Evolutionary conservation across 92 coral and sea anemone genomes (phyloP), one percentile per base, ranked within the genome.

Genomic region (Epizoanthus ramosus): DNA sequence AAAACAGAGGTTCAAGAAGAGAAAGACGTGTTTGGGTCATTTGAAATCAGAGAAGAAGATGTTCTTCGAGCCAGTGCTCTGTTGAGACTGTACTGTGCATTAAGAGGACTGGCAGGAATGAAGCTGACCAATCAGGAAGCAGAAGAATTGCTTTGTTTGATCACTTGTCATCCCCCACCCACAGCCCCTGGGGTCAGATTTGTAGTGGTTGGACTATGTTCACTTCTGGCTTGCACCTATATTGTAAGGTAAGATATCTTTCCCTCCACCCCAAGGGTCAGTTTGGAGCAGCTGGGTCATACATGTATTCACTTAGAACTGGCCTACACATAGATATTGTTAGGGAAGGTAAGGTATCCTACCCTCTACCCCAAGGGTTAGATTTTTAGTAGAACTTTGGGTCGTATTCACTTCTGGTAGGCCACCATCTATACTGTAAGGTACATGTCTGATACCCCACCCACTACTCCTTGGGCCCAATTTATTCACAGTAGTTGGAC

Each of bases 121-220:
- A 95, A 93, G 68, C 84, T 95, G n/a, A 93, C 88, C 64, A 91
- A 76, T n/a, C 90, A 91, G 39, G 98, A 95, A 68, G 75, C 95
- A 37, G 98, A 95, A 33, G 92, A 88, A 57, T 80, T 95, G 65
- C 85, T 95, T 63, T 87, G 93, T 57, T 88, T 95, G 57, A 88
- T 95, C 22, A 92, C 98, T 41, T 89, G 98, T 41, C 98, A 92
- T 50, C 96, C 98, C 23, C 98, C 98, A 28, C 93, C 98, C 8
- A 91, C 94, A 54, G 98, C 94, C 0, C 91, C 98, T 53, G 98
- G 98, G 54, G 97, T 94, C 19, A 83, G 98, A 47, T 95, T 93
- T 87, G 93, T 93, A 6, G 93, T 93, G 83, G 92, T 95, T 63
- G 97, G 97, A 18, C 87, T 95, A 52, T 93, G 97, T 80, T 93